These are phyloP conservation scores for Piliocolobus tephrosceles DNA, from an alignment of 2,113 vertebrate genomes.

Conservation along the genomic window DNA sequence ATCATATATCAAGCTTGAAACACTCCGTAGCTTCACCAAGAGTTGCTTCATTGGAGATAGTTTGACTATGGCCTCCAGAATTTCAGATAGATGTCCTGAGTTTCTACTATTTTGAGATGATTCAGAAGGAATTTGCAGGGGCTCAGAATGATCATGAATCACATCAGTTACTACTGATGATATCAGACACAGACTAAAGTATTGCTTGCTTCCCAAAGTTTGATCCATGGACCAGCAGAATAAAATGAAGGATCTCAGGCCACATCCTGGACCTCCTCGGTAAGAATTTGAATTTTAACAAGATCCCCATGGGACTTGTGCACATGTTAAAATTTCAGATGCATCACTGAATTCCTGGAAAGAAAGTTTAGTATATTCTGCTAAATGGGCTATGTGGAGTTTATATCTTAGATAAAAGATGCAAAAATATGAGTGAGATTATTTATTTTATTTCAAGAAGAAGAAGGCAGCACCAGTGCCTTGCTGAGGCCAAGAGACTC, in stretches of 20 bases:
- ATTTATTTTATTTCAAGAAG: constrained; percentile 33
- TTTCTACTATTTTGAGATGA: background rate
- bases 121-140: background rate
- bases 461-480: background rate
- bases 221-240: background rate
- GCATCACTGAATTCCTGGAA: background rate
- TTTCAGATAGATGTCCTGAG: background rate
- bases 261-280: background rate
- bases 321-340: background rate
- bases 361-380: background rate
- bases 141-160: background rate
- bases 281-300: background rate
- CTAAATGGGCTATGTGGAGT: background rate
- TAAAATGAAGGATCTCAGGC: background rate
- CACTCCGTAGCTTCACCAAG: background rate
- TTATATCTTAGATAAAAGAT: background rate
- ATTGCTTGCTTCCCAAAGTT: background rate
- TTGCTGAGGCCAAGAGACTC: background rate
- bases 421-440: background rate
- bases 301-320: background rate
- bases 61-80: background rate
- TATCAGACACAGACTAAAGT: background rate
- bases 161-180: background rate
- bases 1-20: background rate
- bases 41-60: background rate